A percentile compares a stretch with the other conserved stretches of the same genome.
phyloP scores from a whole-genome alignment of 1,140 invertebrate genomes.

The Tigriopus japonicus region DNA sequence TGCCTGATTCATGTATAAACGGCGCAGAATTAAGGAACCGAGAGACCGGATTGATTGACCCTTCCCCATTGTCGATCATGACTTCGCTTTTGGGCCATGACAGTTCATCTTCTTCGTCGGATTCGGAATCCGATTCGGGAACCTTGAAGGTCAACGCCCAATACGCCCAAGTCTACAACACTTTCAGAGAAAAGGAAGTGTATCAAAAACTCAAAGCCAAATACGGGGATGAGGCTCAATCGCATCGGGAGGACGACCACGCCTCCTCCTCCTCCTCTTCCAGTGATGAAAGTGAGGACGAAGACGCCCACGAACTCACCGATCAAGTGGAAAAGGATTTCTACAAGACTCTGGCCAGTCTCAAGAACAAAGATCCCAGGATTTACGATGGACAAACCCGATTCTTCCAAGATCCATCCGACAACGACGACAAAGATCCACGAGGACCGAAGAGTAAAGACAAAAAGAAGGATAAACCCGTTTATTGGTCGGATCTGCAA shows the following conservation, averaged over 20 bases:
- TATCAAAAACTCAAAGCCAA: not conserved
- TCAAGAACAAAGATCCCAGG: conserved; percentile 32
- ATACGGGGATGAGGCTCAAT: not conserved
- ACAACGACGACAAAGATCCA: conserved; percentile 15
- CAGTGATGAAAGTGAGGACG: not conserved
- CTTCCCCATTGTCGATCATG: too few relatives aligned
- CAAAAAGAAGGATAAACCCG: conserved; percentile 25
- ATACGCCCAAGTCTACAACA: not conserved
- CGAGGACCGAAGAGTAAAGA: too few relatives aligned
- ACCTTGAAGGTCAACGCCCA: not conserved
- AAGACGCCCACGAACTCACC: not conserved
- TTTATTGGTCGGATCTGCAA: conserved; percentile 32
- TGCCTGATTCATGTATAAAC: too few relatives aligned
- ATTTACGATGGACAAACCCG: conserved; percentile 29
- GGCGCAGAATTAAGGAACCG: too few relatives aligned
- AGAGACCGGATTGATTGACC: too few relatives aligned
- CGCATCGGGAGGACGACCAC: not conserved
- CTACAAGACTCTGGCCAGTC: conserved; percentile 3
- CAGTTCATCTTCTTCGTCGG: not conserved
- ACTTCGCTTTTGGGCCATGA: too few relatives aligned
- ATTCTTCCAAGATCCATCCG: conserved; percentile 21
- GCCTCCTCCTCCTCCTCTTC: not conserved
- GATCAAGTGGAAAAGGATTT: not conserved
- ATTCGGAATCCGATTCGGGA: not conserved
- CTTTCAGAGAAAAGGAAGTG: not conserved